Evolutionary conservation across 1,140 invertebrate genomes (phyloP), one percentile per base, ranked within the genome.

Genomic region (Diploscapter pachys): DNA sequence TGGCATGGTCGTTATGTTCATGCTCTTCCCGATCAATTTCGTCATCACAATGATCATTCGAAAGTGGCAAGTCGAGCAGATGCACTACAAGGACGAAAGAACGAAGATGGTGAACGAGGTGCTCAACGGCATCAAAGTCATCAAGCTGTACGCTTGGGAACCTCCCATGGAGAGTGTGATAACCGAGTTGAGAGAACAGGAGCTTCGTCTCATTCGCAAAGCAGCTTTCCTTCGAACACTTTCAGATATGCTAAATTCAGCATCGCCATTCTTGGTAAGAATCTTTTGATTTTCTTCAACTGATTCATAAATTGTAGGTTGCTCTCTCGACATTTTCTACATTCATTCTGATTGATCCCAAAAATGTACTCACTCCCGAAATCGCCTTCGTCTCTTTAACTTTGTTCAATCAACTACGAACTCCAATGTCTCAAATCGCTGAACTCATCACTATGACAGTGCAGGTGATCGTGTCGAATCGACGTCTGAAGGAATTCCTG

Each of bases 1-100:
- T 64, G 86, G 86, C 53, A 61, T 85, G 5, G 78, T 52, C 31
- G 79, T 86, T 8, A 81, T 86, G 78, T 55, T 81, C 55, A 31
- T 88, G 4, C 59, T 88, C 48, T 80, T 89, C 31, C 88, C 88
- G 2, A 54, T 66, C 63, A 77, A 89, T 81, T 87, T 82, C 50
- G 65, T 85, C n/a, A 86, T 89, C 63, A 87, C 86, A 13, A 85
- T 80, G 54, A 59, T 71, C 8, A 71, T 80, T 31, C 54, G 71
- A 52, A 80, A 80, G 54, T 81, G 72, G 57, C 57, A 59, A 31
- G 57, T 11, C 9, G 57, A 59, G 57, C 9, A 59, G 31, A 59
- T 59, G 57, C 9, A 59, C 9, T 59, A 11, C 9, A 59, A 59
- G 9, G 57, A 59, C 31, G 9, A 59, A 31, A 59, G 57, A 59